Evolutionary conservation across 2,113 vertebrate species (phyloP).

Genomic region (Rhynchopsitta pachyrhyncha): DNA sequence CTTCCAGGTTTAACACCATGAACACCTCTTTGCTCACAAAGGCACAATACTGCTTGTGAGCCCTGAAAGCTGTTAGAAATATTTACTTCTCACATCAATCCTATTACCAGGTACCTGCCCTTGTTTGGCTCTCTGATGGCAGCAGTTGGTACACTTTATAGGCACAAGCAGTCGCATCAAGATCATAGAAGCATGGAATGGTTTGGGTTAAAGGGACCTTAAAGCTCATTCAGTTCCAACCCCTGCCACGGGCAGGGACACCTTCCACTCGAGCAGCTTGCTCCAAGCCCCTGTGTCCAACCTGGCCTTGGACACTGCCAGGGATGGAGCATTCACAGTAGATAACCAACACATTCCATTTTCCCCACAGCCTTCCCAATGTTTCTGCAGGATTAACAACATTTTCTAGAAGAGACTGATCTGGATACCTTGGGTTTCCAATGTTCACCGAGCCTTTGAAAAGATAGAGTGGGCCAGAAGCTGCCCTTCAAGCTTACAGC

Average conservation of each 20-base stretch:
- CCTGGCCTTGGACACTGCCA: neutral
- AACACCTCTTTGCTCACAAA: neutral
- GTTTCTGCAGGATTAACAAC: neutral
- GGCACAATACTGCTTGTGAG: neutral
- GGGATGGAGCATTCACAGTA: too few species aligned
- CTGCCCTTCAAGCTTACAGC: neutral
- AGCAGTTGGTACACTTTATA: neutral
- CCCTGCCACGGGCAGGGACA: neutral
- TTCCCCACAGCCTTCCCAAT: neutral
- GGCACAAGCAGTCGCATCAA: neutral
- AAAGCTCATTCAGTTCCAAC: rapidly evolving
- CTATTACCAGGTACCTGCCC: neutral
- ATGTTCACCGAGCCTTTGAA: neutral
- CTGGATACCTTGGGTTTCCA: neutral
- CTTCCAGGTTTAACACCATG: too few species aligned
- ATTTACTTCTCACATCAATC: neutral
- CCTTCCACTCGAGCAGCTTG: neutral
- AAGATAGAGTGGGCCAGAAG: neutral
- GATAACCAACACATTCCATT: neutral
- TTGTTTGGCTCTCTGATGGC: neutral
- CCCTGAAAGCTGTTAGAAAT: neutral
- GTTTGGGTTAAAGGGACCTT: neutral
- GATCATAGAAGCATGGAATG: neutral
- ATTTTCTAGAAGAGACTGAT: neutral
- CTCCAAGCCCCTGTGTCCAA: neutral